A percentile compares a stretch with the other conserved stretches of the same genome.
phyloP scores from a whole-genome alignment of 1,140 invertebrate genomes.

The Bombus pascuorum region DNA sequence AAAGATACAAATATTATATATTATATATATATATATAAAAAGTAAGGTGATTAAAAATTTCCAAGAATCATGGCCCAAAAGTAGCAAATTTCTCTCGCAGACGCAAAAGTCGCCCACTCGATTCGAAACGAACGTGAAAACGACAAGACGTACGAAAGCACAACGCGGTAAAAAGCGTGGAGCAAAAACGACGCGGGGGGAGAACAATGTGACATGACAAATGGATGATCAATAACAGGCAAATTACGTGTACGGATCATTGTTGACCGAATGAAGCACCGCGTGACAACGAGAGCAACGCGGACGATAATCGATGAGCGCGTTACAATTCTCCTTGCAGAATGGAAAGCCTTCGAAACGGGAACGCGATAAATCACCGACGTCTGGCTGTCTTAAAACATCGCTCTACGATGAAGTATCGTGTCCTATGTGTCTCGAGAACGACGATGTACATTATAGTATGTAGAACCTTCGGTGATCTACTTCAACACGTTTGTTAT shows the following conservation, averaged over 20 bases:
- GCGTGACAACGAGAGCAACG: slow-evolving; percentile 49
- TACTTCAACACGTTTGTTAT: background rate
- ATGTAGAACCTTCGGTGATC: background rate
- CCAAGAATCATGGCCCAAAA: too few species aligned
- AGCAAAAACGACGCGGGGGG: background rate
- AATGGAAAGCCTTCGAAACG: slow-evolving; percentile 37
- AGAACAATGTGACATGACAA: slow-evolving; percentile 33
- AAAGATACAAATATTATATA: too few species aligned
- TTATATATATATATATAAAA: too few species aligned
- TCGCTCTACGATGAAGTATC: slow-evolving; percentile 65
- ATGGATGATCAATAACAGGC: slow-evolving; percentile 50
- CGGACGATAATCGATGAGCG: slow-evolving; percentile 47
- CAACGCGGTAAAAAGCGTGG: too few species aligned
- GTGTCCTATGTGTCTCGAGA: slow-evolving; percentile 21
- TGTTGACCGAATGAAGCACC: slow-evolving; percentile 51
- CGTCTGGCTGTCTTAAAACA: slow-evolving; percentile 70
- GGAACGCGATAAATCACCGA: slow-evolving; percentile 50
- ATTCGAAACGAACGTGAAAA: too few species aligned
- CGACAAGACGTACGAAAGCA: too few species aligned
- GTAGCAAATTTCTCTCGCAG: too few species aligned
- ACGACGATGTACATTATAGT: background rate
- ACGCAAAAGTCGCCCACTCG: too few species aligned
- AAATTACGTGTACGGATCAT: slow-evolving; percentile 46
- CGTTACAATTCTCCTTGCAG: slow-evolving; percentile 37
- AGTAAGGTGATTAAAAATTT: too few species aligned